phyloP scores from a whole-genome alignment of 2,888 invertebrate genomes.

The Meliscaeva auricollis region DNA sequence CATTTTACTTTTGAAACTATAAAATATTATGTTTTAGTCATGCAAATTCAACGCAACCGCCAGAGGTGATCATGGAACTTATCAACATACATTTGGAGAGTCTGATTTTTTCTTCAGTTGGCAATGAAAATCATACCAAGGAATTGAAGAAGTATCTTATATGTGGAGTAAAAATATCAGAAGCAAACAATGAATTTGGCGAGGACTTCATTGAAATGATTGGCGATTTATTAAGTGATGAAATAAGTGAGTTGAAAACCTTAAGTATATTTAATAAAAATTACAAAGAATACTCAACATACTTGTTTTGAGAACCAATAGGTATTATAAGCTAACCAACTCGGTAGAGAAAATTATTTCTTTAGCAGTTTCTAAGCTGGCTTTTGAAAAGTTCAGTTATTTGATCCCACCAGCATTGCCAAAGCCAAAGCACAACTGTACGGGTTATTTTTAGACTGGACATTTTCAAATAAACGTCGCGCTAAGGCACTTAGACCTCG shows the following conservation, averaged over 20 bases:
- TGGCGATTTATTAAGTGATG: slow-evolving; percentile 84
- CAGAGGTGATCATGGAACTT: slow-evolving; percentile 80
- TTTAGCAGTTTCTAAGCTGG: too few species aligned
- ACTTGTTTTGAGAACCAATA: too few species aligned
- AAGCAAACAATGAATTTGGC: slow-evolving; percentile 87
- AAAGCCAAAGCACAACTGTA: too few species aligned
- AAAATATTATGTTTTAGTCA: slow-evolving; percentile 66
- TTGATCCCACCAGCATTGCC: too few species aligned
- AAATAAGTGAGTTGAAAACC: slow-evolving; percentile 77
- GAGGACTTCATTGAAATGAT: slow-evolving; percentile 88
- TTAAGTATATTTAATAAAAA: too few species aligned
- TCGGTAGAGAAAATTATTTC: too few species aligned
- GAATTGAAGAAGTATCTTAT: slow-evolving; percentile 83
- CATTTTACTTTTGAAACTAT: neutral
- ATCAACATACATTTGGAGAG: slow-evolving; percentile 83
- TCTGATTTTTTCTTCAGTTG: slow-evolving; percentile 82
- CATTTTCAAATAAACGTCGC: too few species aligned
- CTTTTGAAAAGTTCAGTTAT: too few species aligned
- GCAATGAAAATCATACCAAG: slow-evolving; percentile 80
- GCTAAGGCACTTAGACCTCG: too few species aligned
- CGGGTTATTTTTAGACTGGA: too few species aligned
- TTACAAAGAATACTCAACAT: too few species aligned
- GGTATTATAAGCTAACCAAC: too few species aligned
- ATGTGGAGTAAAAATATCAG: slow-evolving; percentile 90
- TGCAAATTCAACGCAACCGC: slow-evolving; percentile 77